Conservation (phyloP, 2,888 invertebrate species). For the Nomada ferruginata region DNA sequence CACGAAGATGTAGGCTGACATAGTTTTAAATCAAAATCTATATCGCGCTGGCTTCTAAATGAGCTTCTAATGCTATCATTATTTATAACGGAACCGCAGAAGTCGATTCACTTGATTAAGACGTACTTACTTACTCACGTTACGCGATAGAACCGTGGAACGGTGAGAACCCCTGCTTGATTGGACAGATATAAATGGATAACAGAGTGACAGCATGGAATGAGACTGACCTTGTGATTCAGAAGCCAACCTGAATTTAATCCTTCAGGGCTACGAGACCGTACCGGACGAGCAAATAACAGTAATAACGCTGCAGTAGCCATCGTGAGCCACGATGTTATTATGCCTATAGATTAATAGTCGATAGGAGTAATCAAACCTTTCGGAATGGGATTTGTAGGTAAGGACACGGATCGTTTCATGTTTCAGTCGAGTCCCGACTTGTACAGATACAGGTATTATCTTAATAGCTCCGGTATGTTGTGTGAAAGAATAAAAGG, state of each 20-base stretch:
- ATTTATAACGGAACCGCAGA: slow-evolving; percentile 26
- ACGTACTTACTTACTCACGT: slow-evolving; percentile 7
- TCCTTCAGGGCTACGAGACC: slow-evolving; percentile 75
- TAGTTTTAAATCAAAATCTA: not conserved
- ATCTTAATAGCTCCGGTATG: too few relatives aligned
- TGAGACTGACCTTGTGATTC: slow-evolving; percentile 75
- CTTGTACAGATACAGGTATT: not conserved
- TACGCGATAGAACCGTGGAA: slow-evolving; percentile 6
- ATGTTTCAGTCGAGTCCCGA: not conserved
- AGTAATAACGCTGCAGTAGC: slow-evolving; percentile 67
- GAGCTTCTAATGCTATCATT: too few relatives aligned
- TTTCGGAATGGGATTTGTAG: slow-evolving; percentile 26
- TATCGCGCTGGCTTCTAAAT: not conserved
- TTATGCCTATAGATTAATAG: slow-evolving; percentile 61
- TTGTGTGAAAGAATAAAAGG: too few relatives aligned
- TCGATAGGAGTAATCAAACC: slow-evolving; percentile 66
- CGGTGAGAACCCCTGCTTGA: slow-evolving; percentile 58
- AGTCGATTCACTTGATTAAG: slow-evolving; percentile 34
- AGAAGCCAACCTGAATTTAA: slow-evolving; percentile 80
- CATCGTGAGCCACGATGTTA: slow-evolving; percentile 40
- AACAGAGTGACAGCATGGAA: slow-evolving; percentile 69
- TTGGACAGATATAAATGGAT: slow-evolving; percentile 68
- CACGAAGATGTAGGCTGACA: not conserved
- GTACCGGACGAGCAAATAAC: slow-evolving; percentile 78
- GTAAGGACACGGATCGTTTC: slow-evolving; percentile 6